Evolutionary conservation across 2,888 invertebrate species (phyloP), one percentile per base, ranked within the genome.

Genomic region (Xestoiulus laeticollis): DNA sequence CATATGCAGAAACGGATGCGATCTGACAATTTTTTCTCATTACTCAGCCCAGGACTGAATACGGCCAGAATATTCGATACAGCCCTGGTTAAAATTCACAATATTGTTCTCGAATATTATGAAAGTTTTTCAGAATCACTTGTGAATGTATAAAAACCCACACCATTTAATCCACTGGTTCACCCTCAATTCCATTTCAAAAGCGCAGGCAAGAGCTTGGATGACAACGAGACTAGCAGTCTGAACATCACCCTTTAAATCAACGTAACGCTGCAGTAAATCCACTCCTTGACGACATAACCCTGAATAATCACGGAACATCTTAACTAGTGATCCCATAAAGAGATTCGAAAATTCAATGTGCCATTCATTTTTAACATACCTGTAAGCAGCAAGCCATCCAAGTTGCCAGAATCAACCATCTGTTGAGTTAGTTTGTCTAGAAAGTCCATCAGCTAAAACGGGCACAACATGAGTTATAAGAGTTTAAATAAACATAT

Each of bases 211-310:
- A 91, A 96, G 95, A 90, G 96, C 95, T 91, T 96, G 94, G 86
- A 97, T 95, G 85, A 95, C 94, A 90, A 97, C 94, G 89, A 97
- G 93, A 90, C 96, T 95, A 26, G 96, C 97, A 33, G 97, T 97
- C 93, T 99, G 98, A 89, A 99, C 95, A 93, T 99, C 98, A 12
- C 96, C 96, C 0, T 96, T 95, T 48, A 93, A 92, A 93, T 99
- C 97, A 90, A 98, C 93, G 93, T 97, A 98, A 89, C 95, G 95
- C 93, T 97, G 97, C 90, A 98, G 93, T 90, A 99, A 93, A 88
- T 95, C 94, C 83, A 98, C 93, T 68, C 96, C 96, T 90, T 96
- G 96, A 6, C 93, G 91, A 85, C 94, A 95, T 87, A 96, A 95
- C 53, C 96, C 96, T 95, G 90, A 16, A 32, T 14, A 44, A 44